Conservation (phyloP, 2,113 vertebrate genomes). For the Pluvianellus socialis region DNA sequence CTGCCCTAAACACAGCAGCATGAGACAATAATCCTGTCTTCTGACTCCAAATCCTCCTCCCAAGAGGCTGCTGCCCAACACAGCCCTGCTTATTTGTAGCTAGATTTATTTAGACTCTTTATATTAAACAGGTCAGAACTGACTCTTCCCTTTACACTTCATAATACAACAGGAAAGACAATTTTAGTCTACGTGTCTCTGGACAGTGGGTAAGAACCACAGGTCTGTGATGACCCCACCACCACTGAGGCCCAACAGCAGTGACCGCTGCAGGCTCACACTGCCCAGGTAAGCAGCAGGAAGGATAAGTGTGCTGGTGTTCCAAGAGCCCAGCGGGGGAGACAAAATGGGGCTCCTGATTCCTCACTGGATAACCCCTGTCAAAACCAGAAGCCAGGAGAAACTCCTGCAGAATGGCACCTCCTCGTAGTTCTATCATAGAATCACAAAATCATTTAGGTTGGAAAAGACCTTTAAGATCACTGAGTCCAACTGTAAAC, state of each 20-base stretch:
- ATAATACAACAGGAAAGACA: neutral
- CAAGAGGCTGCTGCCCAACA: neutral
- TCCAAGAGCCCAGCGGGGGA: neutral
- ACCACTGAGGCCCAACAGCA: neutral
- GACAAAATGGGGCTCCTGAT: neutral
- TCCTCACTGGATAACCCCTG: neutral
- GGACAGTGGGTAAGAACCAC: neutral
- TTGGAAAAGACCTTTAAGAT: neutral
- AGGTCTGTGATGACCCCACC: neutral
- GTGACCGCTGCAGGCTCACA: neutral
- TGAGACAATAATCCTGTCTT: neutral
- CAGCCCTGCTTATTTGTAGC: neutral
- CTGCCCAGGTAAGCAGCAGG: neutral
- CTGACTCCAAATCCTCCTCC: neutral
- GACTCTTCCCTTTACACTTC: neutral
- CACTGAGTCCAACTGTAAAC: neutral
- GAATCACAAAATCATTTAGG: neutral
- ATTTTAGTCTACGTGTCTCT: neutral
- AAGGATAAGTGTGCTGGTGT: fast-evolving
- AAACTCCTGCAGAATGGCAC: neutral
- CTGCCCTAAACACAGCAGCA: neutral
- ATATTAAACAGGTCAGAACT: neutral
- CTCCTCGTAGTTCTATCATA: neutral
- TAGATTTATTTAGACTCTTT: neutral
- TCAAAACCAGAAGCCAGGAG: neutral